These are phyloP conservation scores for Monarcha castaneiventris DNA, from an alignment of 2,113 vertebrate genomes.

Conservation along the genomic window DNA sequence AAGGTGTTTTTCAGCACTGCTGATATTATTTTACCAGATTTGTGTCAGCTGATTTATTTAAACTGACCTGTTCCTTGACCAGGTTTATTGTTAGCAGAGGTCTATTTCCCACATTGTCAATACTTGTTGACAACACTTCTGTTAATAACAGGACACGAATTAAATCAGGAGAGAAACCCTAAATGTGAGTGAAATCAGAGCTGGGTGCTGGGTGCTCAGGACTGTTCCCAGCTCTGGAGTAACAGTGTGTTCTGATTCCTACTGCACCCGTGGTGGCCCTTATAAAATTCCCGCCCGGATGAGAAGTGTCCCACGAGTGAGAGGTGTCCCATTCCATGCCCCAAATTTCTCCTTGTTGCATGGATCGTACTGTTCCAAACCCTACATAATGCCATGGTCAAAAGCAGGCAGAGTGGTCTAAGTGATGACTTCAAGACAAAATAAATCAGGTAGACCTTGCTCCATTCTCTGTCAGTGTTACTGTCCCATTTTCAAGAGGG, in stretches of 20 bases:
- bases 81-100: neutral
- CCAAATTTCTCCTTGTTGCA: rapidly evolving
- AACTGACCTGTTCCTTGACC: neutral
- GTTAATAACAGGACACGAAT: neutral
- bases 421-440: neutral
- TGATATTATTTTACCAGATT: neutral
- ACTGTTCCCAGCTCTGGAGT: neutral
- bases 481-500: neutral
- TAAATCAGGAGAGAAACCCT: neutral
- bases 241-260: neutral
- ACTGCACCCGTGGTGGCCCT: neutral
- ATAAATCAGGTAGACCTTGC: neutral
- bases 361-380: neutral
- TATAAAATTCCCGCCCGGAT: neutral
- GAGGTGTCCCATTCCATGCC: too few species aligned
- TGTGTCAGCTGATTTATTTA: neutral
- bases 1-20: neutral
- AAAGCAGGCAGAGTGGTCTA: neutral
- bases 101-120: neutral
- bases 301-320: neutral
- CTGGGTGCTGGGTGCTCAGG: neutral
- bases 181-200: neutral
- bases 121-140: neutral
- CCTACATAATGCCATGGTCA: neutral
- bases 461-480: neutral